Percentiles rank a stretch among this genome's conserved stretches.
Conservation (phyloP, 2,888 invertebrate genomes). For the Deroplatys truncata region DNA sequence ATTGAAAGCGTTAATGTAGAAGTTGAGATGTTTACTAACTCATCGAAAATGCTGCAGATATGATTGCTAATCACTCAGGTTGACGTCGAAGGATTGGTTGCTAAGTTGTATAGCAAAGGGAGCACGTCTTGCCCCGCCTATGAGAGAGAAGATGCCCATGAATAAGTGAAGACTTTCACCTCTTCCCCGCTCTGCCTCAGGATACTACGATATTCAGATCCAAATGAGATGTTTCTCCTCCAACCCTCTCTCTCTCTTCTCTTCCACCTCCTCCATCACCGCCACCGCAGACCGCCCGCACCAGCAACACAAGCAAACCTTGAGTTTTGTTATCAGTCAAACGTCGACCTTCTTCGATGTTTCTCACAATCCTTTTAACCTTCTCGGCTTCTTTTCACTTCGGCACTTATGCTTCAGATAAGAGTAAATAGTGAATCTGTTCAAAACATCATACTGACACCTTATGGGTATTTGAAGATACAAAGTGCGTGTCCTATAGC, state of each 20-base stretch:
- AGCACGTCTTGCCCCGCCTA: not conserved
- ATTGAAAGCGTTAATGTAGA: no score
- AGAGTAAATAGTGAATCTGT: no score
- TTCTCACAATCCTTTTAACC: not conserved
- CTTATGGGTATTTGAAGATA: no score
- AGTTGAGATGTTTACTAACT: no score
- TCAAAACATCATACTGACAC: no score
- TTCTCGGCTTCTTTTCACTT: not conserved
- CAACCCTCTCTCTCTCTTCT: not conserved
- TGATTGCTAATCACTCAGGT: not conserved
- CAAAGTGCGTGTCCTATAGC: no score
- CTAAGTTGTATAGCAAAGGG: not conserved
- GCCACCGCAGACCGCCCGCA: not conserved
- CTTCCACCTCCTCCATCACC: not conserved
- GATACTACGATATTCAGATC: constrained; percentile 15
- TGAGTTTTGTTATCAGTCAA: not conserved
- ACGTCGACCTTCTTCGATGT: not conserved
- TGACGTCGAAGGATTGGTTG: not conserved
- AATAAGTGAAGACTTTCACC: constrained; percentile 23
- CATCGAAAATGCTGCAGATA: not conserved
- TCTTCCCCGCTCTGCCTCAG: not conserved
- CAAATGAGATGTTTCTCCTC: constrained; percentile 21
- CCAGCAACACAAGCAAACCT: not conserved
- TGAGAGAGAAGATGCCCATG: constrained; percentile 18
- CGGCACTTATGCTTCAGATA: no score